Percentiles rank a stretch among this genome's conserved stretches.
phyloP scores from a whole-genome alignment of 1,140 invertebrate genomes.

The Papilio polyxenes region DNA sequence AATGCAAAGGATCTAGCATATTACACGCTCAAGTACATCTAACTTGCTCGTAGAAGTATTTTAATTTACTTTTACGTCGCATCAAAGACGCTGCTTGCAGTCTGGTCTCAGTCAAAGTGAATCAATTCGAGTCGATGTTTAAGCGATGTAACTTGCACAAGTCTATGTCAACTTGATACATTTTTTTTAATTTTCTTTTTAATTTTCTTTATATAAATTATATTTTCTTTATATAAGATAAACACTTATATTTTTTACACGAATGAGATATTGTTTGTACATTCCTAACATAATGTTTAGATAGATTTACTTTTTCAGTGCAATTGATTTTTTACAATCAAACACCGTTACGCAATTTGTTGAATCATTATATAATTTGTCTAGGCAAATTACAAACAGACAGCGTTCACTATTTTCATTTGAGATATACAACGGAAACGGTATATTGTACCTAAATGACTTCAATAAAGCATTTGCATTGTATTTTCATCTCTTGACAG shows the following conservation, averaged over 20 bases:
- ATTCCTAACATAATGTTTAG: too few species aligned
- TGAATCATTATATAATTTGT: too few species aligned
- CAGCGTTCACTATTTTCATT: not conserved
- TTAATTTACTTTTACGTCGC: conserved; percentile 20
- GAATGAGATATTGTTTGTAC: too few species aligned
- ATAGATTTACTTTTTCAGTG: too few species aligned
- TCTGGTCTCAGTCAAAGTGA: conserved; percentile 14
- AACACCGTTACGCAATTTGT: too few species aligned
- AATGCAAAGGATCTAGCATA: not conserved
- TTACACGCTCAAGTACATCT: conserved; percentile 13
- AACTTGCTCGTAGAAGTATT: not conserved
- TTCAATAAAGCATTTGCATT: conserved; percentile 24
- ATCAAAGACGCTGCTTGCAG: conserved; percentile 6
- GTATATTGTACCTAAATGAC: not conserved
- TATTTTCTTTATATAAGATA: not conserved
- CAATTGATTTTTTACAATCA: too few species aligned
- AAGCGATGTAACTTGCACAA: not conserved
- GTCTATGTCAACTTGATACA: not conserved
- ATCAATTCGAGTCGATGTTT: conserved; percentile 10
- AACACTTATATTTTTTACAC: not conserved
- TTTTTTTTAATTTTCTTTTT: too few species aligned
- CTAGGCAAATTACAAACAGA: not conserved
- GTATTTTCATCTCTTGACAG: conserved; percentile 23
- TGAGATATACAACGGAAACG: not conserved
- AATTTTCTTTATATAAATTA: not conserved